Evolutionary conservation across 1,140 invertebrate species (phyloP).

Genomic region (Andrena cerasifolii): DNA sequence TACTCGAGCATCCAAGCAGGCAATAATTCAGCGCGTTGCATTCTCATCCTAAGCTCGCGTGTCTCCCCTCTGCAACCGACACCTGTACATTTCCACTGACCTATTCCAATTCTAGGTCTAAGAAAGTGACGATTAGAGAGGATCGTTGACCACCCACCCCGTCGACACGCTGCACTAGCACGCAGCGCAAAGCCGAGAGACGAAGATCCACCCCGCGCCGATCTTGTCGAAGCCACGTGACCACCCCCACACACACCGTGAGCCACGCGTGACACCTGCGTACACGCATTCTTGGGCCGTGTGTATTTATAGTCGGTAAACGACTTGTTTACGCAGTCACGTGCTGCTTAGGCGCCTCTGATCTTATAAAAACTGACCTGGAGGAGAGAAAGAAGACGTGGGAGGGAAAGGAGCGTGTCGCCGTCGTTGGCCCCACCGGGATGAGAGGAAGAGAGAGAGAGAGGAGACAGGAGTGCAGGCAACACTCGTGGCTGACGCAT

Average conservation of each 20-base stretch:
- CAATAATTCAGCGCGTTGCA: no score
- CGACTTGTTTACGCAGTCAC: slow-evolving; percentile 47
- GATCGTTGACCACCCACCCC: no score
- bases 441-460: not conserved
- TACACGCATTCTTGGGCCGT: slow-evolving; percentile 1
- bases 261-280: slow-evolving; percentile 24
- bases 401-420: not conserved
- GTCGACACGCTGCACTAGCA: not conserved
- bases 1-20: no score
- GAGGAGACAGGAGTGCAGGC: slow-evolving; percentile 16
- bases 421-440: not conserved
- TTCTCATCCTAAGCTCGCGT: no score
- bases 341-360: slow-evolving; percentile 14
- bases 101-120: no score
- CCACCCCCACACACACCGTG: not conserved
- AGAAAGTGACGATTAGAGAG: no score
- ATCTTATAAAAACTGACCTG: slow-evolving; percentile 20
- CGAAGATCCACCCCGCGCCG: not conserved
- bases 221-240: slow-evolving; percentile 6
- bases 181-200: not conserved
- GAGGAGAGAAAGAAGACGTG: not conserved
- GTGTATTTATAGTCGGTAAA: slow-evolving; percentile 59
- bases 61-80: no score
- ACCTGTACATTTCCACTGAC: no score
- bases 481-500: not conserved